Evolutionary conservation across 2,888 invertebrate genomes (phyloP).

Genomic region (Tipula vernalis): DNA sequence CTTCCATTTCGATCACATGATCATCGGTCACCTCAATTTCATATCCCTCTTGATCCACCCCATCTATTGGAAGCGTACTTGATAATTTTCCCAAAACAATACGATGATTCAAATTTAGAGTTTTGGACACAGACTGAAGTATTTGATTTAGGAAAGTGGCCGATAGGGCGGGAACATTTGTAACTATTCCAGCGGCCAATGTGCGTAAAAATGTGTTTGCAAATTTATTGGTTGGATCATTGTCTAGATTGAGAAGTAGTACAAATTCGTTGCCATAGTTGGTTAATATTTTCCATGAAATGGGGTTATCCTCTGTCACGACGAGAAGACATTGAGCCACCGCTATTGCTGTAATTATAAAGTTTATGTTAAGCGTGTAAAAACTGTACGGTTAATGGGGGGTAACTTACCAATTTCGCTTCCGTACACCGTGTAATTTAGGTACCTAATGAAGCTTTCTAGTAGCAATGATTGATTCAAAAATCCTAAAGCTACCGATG

Average conservation of each 20-base stretch:
- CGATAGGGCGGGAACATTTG: conserved; percentile 41
- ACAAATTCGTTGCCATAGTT: conserved; percentile 37
- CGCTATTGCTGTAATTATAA: conserved; percentile 31
- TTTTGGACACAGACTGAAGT: conserved; percentile 39
- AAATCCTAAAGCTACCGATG: conserved; percentile 47
- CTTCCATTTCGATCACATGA: conserved; percentile 17
- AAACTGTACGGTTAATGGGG: background rate
- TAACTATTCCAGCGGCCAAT: conserved; percentile 44
- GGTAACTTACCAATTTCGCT: conserved; percentile 31
- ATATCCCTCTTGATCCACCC: background rate
- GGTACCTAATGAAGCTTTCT: conserved; percentile 44
- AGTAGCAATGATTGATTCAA: conserved; percentile 50
- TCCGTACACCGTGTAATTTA: conserved; percentile 45
- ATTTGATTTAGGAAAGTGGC: conserved; percentile 39
- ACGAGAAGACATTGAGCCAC: conserved; percentile 56
- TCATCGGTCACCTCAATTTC: conserved; percentile 12
- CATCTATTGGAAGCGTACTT: conserved; percentile 36
- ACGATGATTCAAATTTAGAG: conserved; percentile 43
- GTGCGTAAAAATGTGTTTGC: conserved; percentile 39
- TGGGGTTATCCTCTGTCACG: conserved; percentile 55
- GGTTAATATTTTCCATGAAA: conserved; percentile 42
- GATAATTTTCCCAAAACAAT: conserved; percentile 38
- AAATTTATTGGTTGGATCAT: conserved; percentile 31
- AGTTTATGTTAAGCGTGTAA: background rate
- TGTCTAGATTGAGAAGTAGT: conserved; percentile 35